phyloP scores from a whole-genome alignment of 2,888 invertebrate genomes.

The Diploptera punctata region DNA sequence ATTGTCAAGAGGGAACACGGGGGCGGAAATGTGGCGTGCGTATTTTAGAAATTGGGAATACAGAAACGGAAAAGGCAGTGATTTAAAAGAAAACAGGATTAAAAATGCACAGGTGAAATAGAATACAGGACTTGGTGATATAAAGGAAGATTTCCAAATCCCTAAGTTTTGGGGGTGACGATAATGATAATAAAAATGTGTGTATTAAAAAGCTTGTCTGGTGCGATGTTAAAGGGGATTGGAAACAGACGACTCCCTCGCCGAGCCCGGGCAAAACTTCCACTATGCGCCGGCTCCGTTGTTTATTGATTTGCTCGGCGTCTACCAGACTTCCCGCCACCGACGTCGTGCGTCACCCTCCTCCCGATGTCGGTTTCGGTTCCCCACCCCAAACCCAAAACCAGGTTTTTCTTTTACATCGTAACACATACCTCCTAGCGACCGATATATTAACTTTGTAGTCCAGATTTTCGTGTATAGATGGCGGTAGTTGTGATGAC shows the following conservation, averaged over 20 bases:
- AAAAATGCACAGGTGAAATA: not conserved
- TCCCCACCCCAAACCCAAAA: not conserved
- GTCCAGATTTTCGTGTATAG: slow-evolving; percentile 2
- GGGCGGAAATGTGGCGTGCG: slow-evolving; percentile 15
- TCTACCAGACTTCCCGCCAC: slow-evolving; percentile 16
- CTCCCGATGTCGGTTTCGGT: no score
- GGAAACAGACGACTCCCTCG: not conserved
- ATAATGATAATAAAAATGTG: slow-evolving; percentile 12
- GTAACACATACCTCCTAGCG: not conserved
- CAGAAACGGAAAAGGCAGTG: not conserved
- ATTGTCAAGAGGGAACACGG: not conserved
- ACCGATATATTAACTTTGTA: no score
- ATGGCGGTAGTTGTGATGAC: not conserved
- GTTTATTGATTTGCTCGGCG: slow-evolving; percentile 33
- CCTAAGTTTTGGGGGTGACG: not conserved
- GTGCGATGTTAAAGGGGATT: not conserved
- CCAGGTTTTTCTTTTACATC: not conserved
- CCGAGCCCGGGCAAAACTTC: slow-evolving; percentile 31
- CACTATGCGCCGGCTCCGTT: slow-evolving; percentile 29
- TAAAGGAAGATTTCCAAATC: slow-evolving; percentile 5
- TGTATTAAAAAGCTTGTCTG: slow-evolving; percentile 18
- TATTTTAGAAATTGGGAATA: not conserved
- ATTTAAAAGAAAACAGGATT: not conserved
- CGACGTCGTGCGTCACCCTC: not conserved
- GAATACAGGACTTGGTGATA: not conserved